These are phyloP conservation scores for Tiliqua scincoides DNA, from an alignment of 2,113 vertebrate species.

Conservation along the genomic window DNA sequence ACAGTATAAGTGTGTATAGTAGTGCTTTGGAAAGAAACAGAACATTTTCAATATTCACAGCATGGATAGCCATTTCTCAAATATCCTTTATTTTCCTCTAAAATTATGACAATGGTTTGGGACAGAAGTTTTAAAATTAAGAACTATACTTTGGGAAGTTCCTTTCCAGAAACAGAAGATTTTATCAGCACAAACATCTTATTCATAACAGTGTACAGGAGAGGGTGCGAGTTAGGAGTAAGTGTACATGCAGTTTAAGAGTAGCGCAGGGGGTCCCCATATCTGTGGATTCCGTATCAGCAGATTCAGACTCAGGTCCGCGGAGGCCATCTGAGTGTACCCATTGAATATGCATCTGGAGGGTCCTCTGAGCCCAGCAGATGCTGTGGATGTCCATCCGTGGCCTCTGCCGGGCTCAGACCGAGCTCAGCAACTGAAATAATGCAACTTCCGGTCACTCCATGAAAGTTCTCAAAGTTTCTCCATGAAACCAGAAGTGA, in stretches of 20 bases:
- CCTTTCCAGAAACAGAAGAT: not conserved
- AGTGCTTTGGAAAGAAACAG: not conserved
- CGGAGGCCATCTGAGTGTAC: too few relatives aligned
- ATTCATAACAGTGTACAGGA: not conserved
- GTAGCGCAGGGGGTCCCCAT: too few relatives aligned
- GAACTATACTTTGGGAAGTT: not conserved
- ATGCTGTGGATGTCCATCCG: too few relatives aligned
- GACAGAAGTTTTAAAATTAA: not conserved
- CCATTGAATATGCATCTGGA: too few relatives aligned
- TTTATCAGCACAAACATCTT: not conserved
- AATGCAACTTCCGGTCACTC: too few relatives aligned
- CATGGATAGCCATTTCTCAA: not conserved
- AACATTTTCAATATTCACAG: not conserved
- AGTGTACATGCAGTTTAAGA: not conserved
- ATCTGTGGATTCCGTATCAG: too few relatives aligned
- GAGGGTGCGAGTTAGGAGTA: not conserved
- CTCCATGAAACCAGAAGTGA: too few relatives aligned
- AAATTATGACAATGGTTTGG: not conserved
- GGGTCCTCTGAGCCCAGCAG: too few relatives aligned
- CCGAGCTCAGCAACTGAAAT: too few relatives aligned
- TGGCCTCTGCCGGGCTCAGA: too few relatives aligned
- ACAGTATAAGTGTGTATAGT: not conserved
- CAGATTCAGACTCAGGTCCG: too few relatives aligned
- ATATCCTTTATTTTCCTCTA: not conserved
- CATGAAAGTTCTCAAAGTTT: too few relatives aligned